A percentile compares a stretch with the other conserved stretches of the same genome.
Evolutionary conservation across 2,113 vertebrate species (phyloP).

Genomic region (Phodopus roborovskii): DNA sequence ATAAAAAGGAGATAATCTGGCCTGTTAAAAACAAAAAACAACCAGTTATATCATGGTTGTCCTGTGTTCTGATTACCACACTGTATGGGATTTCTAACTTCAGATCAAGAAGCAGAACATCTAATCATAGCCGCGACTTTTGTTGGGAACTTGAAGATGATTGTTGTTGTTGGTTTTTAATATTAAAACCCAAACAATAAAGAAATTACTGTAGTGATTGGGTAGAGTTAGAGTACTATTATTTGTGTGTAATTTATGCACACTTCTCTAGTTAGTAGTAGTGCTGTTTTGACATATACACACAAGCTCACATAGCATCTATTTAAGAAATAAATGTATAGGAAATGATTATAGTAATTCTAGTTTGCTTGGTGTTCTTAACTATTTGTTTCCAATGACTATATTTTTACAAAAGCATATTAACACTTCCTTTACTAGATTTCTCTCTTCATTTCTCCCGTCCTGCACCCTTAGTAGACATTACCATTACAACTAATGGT

Average conservation of each 20-base stretch:
- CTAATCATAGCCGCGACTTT: not conserved
- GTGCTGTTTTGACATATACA: not conserved
- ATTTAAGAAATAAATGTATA: not conserved
- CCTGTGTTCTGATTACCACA: not conserved
- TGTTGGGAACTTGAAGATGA: not conserved
- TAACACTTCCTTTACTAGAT: not conserved
- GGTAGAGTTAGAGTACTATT: not conserved
- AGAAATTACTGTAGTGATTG: not conserved
- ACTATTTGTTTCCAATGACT: constrained; percentile 25
- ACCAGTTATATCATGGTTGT: not conserved
- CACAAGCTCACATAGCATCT: not conserved
- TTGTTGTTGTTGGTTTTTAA: not conserved
- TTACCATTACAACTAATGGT: not conserved
- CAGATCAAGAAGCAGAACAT: not conserved
- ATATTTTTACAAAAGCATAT: not conserved
- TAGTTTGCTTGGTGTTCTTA: not conserved
- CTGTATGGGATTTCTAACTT: not conserved
- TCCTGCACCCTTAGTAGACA: accelerated
- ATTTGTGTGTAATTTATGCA: not conserved
- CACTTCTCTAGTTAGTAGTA: not conserved
- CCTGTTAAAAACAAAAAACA: not conserved
- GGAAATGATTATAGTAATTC: not conserved
- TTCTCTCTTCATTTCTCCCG: not conserved
- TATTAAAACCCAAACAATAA: not conserved
- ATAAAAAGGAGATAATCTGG: not conserved